Conservation (phyloP, 1,140 invertebrate genomes). For the Homalodisca vitripennis region DNA sequence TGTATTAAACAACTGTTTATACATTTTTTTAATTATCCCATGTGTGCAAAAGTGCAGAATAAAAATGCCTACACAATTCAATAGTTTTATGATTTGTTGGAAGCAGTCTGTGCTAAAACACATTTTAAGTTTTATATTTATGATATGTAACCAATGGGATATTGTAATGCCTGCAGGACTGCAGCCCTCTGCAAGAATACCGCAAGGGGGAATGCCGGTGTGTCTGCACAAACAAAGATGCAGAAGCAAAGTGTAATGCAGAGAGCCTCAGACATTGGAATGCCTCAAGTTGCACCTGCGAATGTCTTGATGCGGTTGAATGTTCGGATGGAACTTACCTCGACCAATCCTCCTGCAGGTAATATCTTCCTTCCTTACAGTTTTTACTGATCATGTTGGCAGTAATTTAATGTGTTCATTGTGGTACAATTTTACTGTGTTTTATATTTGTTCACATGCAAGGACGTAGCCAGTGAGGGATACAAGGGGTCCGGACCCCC, state of each 20-base stretch:
- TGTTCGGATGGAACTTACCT: slow-evolving; percentile 61
- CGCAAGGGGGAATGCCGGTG: slow-evolving; percentile 56
- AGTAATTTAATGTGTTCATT: too few species aligned
- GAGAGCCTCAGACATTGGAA: slow-evolving; percentile 59
- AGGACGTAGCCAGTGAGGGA: too few species aligned
- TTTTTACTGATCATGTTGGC: too few species aligned
- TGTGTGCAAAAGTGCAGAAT: too few species aligned
- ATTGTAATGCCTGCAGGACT: slow-evolving; percentile 51
- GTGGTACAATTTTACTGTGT: too few species aligned
- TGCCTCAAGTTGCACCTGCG: slow-evolving; percentile 55
- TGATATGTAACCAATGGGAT: not conserved
- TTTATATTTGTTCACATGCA: too few species aligned
- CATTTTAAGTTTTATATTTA: not conserved
- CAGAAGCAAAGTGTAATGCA: slow-evolving; percentile 55
- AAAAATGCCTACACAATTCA: too few species aligned
- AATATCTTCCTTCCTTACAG: not conserved
- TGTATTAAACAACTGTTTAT: too few species aligned
- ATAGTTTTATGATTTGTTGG: not conserved
- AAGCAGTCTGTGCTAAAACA: not conserved
- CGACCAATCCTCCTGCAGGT: slow-evolving; percentile 60
- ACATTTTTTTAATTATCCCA: too few species aligned
- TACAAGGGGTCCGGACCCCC: too few species aligned
- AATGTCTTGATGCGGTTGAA: slow-evolving; percentile 53
- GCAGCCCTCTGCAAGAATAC: slow-evolving; percentile 58
- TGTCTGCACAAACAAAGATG: slow-evolving; percentile 58